These are phyloP conservation scores for Aleiodes testaceus DNA, from an alignment of 2,888 invertebrate genomes.

Conservation along the genomic window DNA sequence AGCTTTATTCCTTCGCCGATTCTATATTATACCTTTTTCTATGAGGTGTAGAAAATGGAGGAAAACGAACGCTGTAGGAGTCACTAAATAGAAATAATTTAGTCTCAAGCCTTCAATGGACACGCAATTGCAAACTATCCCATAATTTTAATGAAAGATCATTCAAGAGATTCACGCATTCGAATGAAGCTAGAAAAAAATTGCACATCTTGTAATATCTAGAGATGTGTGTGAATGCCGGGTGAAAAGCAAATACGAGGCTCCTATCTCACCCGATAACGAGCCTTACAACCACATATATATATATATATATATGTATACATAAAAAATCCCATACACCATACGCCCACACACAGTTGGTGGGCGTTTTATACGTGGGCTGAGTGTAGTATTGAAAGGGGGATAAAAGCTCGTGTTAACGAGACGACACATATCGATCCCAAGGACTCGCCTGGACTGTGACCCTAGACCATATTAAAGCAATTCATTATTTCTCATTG, in stretches of 20 bases:
- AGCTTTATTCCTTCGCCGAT: background rate
- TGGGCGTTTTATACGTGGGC: conserved; percentile 16
- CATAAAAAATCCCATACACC: background rate
- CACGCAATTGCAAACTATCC: conserved; percentile 19
- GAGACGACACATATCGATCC: conserved; percentile 30
- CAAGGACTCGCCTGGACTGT: background rate
- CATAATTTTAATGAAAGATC: background rate
- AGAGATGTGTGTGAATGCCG: no score
- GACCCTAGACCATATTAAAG: background rate
- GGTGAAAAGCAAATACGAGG: background rate
- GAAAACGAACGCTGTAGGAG: no score
- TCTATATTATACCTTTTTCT: conserved; percentile 1
- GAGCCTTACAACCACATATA: background rate
- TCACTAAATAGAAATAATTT: no score
- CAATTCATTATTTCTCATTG: background rate
- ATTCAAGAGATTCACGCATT: conserved; percentile 19
- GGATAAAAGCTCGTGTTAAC: conserved; percentile 23
- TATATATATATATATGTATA: no score
- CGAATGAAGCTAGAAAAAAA: conserved; percentile 8
- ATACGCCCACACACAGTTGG: conserved; percentile 21
- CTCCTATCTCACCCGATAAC: conserved; percentile 2
- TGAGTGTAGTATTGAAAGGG: background rate
- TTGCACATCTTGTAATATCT: background rate
- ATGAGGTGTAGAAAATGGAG: background rate
- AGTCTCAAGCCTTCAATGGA: conserved; percentile 12